Conservation (phyloP, 2,888 invertebrate genomes). For the Cheilosia pagana region DNA sequence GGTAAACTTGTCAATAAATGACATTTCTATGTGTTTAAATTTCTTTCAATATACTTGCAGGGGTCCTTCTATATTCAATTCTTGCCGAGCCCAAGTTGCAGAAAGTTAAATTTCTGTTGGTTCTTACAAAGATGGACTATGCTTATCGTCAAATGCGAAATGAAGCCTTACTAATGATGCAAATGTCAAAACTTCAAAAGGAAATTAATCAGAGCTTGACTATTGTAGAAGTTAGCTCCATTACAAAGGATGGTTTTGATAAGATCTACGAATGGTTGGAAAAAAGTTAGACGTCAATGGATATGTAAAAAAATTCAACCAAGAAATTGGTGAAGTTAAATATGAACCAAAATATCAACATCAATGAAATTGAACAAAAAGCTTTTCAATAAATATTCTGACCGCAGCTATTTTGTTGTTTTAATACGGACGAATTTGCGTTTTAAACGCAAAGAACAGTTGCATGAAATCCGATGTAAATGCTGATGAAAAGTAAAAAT, state of each 20-base stretch:
- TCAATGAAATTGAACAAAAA: too few species aligned
- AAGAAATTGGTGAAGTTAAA: too few species aligned
- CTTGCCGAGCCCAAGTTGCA: slow-evolving; percentile 89
- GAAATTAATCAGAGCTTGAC: slow-evolving; percentile 88
- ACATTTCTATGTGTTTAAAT: too few species aligned
- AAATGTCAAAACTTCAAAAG: slow-evolving; percentile 87
- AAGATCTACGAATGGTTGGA: slow-evolving; percentile 87
- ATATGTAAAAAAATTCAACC: background rate
- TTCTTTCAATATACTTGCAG: slow-evolving; percentile 78
- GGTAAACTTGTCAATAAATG: slow-evolving; percentile 81
- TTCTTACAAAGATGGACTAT: slow-evolving; percentile 92
- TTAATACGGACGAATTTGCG: too few species aligned
- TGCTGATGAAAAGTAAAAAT: too few species aligned
- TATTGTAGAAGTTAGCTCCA: slow-evolving; percentile 90
- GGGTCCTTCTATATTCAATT: slow-evolving; percentile 91
- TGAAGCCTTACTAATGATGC: slow-evolving; percentile 92
- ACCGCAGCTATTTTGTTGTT: too few species aligned
- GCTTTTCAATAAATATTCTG: too few species aligned
- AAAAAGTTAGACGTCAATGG: slow-evolving; percentile 76
- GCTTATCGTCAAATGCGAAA: slow-evolving; percentile 94
- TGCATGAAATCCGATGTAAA: too few species aligned
- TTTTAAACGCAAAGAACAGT: too few species aligned
- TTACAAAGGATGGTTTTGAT: slow-evolving; percentile 88
- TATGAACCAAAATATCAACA: too few species aligned
- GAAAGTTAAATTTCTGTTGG: slow-evolving; percentile 88